Evolutionary conservation across 2,113 vertebrate genomes (phyloP).

Genomic region (Phycodurus eques): DNA sequence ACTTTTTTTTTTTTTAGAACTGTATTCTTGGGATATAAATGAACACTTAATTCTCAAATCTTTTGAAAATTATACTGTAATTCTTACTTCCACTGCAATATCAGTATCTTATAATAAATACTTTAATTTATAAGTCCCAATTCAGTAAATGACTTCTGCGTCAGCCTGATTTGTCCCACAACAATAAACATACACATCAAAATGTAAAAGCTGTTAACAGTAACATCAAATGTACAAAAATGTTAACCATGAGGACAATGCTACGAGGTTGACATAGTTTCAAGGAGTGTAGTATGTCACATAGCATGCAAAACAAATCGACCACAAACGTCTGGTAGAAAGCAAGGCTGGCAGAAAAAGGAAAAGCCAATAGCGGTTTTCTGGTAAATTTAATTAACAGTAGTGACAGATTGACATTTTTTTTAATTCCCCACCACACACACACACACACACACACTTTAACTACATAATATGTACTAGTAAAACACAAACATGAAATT

Average conservation of each 20-base stretch:
- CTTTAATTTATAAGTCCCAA: too few relatives aligned
- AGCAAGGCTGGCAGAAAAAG: not conserved
- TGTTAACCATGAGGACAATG: not conserved
- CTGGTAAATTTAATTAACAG: not conserved
- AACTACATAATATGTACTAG: not conserved
- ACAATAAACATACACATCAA: not conserved
- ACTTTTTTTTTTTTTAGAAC: too few relatives aligned
- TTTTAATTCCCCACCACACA: too few relatives aligned
- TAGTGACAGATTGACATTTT: not conserved
- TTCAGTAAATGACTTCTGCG: too few relatives aligned
- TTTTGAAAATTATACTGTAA: too few relatives aligned
- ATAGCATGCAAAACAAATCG: not conserved
- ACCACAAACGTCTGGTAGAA: not conserved
- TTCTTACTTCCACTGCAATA: too few relatives aligned
- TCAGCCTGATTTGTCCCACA: not conserved
- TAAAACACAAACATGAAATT: constrained; percentile 19
- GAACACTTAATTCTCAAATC: too few relatives aligned
- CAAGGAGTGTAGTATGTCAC: not conserved
- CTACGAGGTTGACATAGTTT: not conserved
- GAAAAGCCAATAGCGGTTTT: not conserved
- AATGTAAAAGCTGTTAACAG: not conserved
- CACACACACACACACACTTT: not conserved
- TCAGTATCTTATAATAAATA: too few relatives aligned
- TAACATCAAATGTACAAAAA: not conserved
- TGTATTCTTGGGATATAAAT: too few relatives aligned